Evolutionary conservation across 2,888 invertebrate genomes (phyloP), one percentile per base, ranked within the genome.

Genomic region (Synergus umbraculus): DNA sequence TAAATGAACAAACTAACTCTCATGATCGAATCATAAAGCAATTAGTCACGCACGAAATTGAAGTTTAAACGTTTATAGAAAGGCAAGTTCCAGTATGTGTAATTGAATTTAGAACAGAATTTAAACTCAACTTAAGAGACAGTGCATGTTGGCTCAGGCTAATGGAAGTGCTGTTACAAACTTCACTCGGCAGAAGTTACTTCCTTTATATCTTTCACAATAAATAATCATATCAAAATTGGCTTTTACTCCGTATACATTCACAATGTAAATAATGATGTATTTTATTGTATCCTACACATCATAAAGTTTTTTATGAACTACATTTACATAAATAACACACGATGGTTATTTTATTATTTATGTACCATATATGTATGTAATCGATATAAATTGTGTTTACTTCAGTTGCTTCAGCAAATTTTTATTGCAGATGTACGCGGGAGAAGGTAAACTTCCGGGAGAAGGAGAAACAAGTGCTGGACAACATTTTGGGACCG

Each of bases 391-490:
- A 58, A 15, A 2, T 58, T 15, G 15, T 4, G 18, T 1, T n/a
- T 29, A 13, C 1, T 64, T 64, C 29, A 29, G 9, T 37, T 37
- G 18, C 22, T 0, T 22, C 2, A 18, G 22, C 2, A 65, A 29
- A 49, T 46, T 58, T 12, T 18, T 64, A 15, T 89, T 89, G 84
- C 94, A 96, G 96, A 94, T 96, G 96, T 93, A 94, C 95, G 94
- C 95, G 95, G 93, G 95, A 94, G 91, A 96, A 96, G 94, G 49
- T 96, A 92, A 98, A 98, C 94, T 97, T 97, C 94, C 95, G 98
- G 89, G 97, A 97, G 94, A 97, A 97, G 93, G 98, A 98, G 94
- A 98, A 98, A 93, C 96, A 97, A 93, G 97, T 98, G 89, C 94
- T 98, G 93, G 98, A 98, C 93, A 96, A 96, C 93, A 98, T 98